Evolutionary conservation across 1,140 invertebrate genomes (phyloP).

Genomic region (Tetraneura akinire): DNA sequence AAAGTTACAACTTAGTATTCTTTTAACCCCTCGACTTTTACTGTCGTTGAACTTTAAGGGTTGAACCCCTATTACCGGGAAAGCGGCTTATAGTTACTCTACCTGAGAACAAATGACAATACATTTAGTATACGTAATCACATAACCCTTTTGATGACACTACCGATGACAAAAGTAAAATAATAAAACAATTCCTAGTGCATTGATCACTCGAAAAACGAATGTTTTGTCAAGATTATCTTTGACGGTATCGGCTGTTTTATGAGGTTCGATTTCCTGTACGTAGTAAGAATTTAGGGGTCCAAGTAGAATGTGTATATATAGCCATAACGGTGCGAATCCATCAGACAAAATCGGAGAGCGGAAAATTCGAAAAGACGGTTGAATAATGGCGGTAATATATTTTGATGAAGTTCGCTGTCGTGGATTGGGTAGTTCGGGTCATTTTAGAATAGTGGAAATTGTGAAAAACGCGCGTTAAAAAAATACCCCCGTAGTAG

Average conservation of each 20-base stretch:
- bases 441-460: slow-evolving; percentile 45
- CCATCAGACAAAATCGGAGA: slow-evolving; percentile 46
- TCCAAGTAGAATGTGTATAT: neutral
- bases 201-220: slow-evolving; percentile 3
- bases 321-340: slow-evolving; percentile 39
- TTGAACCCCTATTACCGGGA: slow-evolving; percentile 19
- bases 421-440: neutral
- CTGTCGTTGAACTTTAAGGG: slow-evolving; percentile 9
- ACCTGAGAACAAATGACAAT: slow-evolving; percentile 15
- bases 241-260: slow-evolving; percentile 36
- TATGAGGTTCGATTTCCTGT: slow-evolving; percentile 47
- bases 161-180: slow-evolving; percentile 20
- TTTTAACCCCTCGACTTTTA: slow-evolving; percentile 27
- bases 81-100: slow-evolving; percentile 19
- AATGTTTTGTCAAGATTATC: slow-evolving; percentile 49
- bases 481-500: slow-evolving; percentile 27
- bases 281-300: neutral
- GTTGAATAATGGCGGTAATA: slow-evolving; percentile 47
- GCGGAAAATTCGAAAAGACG: slow-evolving; percentile 51
- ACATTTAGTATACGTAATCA: slow-evolving; percentile 31
- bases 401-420: slow-evolving; percentile 48
- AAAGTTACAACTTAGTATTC: slow-evolving; percentile 20
- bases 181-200: slow-evolving; percentile 34
- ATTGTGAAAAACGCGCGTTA: slow-evolving; percentile 48
- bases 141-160: slow-evolving; percentile 23